A percentile compares a stretch with the other conserved stretches of the same genome.
phyloP scores from a whole-genome alignment of 2,113 vertebrate species.

The Nibea albiflora region DNA sequence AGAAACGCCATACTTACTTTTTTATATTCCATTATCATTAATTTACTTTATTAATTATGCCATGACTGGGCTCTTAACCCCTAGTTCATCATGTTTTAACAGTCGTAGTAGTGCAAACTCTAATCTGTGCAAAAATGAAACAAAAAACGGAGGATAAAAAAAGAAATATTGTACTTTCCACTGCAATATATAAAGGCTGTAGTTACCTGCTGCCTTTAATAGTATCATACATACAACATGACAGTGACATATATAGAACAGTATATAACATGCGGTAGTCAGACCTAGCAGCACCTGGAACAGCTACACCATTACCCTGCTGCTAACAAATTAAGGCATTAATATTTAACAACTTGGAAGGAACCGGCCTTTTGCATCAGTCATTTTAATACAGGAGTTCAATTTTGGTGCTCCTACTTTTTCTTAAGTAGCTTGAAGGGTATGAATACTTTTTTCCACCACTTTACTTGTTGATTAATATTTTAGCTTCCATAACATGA shows the following conservation, averaged over 20 bases:
- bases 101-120: neutral
- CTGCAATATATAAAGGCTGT: neutral
- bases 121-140: neutral
- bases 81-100: neutral
- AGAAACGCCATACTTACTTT: neutral
- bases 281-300: constrained; percentile 20
- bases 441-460: neutral
- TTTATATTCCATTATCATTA: neutral
- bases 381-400: constrained; percentile 37
- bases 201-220: neutral
- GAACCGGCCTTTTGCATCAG: constrained; percentile 35
- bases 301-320: constrained; percentile 33
- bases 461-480: constrained; percentile 4
- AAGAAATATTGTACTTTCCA: neutral
- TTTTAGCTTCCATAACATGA: neutral
- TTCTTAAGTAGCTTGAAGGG: constrained; percentile 6
- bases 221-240: neutral
- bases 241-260: neutral
- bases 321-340: constrained; percentile 45
- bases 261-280: neutral
- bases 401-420: constrained; percentile 27
- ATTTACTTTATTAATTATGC: neutral
- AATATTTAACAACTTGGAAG: constrained; percentile 45
- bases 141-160: neutral
- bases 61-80: neutral